Evolutionary conservation across 2,888 invertebrate genomes (phyloP).

Genomic region (Eristalis arbustorum): DNA sequence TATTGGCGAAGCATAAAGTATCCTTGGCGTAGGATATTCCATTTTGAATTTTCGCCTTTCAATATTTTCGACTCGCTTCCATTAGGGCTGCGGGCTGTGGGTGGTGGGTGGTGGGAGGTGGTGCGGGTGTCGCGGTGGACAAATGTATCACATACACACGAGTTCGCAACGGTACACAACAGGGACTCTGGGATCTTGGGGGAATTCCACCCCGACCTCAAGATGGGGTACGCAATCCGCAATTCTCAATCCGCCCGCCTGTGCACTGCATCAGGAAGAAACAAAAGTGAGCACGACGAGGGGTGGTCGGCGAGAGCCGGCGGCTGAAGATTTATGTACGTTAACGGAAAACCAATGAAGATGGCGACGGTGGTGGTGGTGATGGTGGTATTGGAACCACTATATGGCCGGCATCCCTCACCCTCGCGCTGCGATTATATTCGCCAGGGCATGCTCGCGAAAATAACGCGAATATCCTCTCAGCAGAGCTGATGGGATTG

Average conservation of each 20-base stretch:
- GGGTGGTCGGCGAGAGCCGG: constrained; percentile 15
- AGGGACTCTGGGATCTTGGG: neutral
- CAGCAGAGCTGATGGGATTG: constrained; percentile 62
- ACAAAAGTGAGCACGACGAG: constrained; percentile 19
- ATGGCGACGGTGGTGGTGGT: constrained; percentile 25
- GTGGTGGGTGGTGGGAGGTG: neutral
- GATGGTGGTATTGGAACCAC: constrained; percentile 62
- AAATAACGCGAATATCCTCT: constrained; percentile 70
- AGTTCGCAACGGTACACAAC: neutral
- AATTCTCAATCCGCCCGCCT: constrained; percentile 42
- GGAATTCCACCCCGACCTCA: neutral
- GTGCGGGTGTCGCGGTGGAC: neutral
- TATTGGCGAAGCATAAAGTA: constrained; percentile 54
- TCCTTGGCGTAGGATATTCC: constrained; percentile 61
- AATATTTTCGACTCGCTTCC: constrained; percentile 61
- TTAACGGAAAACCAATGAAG: constrained; percentile 69
- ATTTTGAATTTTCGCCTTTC: constrained; percentile 68
- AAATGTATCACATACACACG: neutral
- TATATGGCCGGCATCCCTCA: constrained; percentile 65
- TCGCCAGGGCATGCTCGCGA: constrained; percentile 62
- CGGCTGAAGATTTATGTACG: constrained; percentile 69
- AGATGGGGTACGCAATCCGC: constrained; percentile 18
- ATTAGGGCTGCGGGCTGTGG: constrained; percentile 48
- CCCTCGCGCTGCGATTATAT: constrained; percentile 47
- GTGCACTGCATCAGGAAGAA: constrained; percentile 59